These are phyloP conservation scores for Spodoptera litura DNA, from an alignment of 1,140 invertebrate species.

Conservation along the genomic window DNA sequence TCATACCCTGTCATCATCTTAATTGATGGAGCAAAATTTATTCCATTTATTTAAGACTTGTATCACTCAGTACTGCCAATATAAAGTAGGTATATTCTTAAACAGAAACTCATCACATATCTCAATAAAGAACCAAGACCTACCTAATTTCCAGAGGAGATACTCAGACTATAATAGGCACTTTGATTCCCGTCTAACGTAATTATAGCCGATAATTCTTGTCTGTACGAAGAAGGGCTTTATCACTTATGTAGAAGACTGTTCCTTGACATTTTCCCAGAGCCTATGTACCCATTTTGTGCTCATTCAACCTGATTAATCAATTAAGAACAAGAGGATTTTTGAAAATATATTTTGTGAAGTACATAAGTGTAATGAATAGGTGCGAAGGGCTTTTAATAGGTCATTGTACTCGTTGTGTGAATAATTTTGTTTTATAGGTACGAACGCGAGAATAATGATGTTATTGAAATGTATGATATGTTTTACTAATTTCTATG, in stretches of 20 bases:
- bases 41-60: no score
- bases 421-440: no score
- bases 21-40: no score
- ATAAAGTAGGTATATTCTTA: no score
- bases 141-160: neutral
- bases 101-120: no score
- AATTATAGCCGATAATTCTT: conserved; percentile 28
- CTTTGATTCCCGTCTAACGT: conserved; percentile 21
- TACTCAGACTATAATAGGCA: conserved; percentile 5
- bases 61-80: no score
- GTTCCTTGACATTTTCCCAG: conserved; percentile 10
- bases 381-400: no score
- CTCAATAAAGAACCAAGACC: neutral
- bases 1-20: no score
- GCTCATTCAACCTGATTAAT: conserved; percentile 27
- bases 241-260: conserved; percentile 10
- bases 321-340: conserved; percentile 5
- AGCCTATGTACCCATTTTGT: conserved; percentile 1
- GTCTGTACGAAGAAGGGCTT: conserved; percentile 2
- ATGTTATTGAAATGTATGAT: no score
- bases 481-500: no score
- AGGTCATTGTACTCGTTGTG: no score
- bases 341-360: neutral
- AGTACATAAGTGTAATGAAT: neutral
- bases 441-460: no score